Percentiles rank a stretch among this genome's conserved stretches.
Conservation (phyloP, 1,140 invertebrate species). For the Andrena cerasifolii region DNA sequence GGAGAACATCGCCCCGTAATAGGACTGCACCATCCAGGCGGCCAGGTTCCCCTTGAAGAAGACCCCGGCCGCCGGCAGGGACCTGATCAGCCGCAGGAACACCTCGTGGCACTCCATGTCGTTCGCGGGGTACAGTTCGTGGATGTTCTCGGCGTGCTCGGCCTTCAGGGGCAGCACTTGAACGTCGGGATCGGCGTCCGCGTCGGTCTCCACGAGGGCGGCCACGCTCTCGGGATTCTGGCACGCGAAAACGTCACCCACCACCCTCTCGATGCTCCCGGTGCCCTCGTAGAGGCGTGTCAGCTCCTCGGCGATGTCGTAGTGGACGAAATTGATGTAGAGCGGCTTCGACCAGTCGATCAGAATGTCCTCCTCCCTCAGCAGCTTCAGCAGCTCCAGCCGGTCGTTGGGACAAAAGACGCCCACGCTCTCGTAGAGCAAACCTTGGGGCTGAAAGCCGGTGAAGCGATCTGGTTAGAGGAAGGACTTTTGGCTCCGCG, state of each 20-base stretch:
- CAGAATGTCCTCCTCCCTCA: slow-evolving; percentile 88
- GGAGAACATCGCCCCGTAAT: slow-evolving; percentile 95
- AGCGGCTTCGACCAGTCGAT: slow-evolving; percentile 90
- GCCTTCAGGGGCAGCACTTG: slow-evolving; percentile 85
- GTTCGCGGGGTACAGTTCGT: slow-evolving; percentile 92
- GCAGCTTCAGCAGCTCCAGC: slow-evolving; percentile 86
- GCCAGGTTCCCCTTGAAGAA: slow-evolving; percentile 87
- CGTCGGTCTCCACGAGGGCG: slow-evolving; percentile 47
- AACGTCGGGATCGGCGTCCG: slow-evolving; percentile 61
- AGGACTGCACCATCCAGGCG: slow-evolving; percentile 94
- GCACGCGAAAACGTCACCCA: slow-evolving; percentile 90
- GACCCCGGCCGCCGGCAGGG: slow-evolving; percentile 89
- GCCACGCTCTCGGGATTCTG: slow-evolving; percentile 79
- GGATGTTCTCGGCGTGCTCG: slow-evolving; percentile 90
- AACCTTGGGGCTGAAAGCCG: slow-evolving; percentile 87
- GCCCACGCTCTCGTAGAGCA: slow-evolving; percentile 90
- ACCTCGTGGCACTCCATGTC: slow-evolving; percentile 92
- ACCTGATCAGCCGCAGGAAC: slow-evolving; percentile 89
- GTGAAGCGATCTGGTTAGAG: slow-evolving; percentile 30
- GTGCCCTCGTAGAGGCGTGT: slow-evolving; percentile 85
- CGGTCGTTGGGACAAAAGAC: slow-evolving; percentile 90
- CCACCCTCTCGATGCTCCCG: slow-evolving; percentile 88
- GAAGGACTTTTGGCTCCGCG: neutral
- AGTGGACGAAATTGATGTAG: slow-evolving; percentile 92
- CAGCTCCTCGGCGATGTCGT: slow-evolving; percentile 88